Evolutionary conservation across 1,140 invertebrate species (phyloP).

Genomic region (Frieseomelitta varia): DNA sequence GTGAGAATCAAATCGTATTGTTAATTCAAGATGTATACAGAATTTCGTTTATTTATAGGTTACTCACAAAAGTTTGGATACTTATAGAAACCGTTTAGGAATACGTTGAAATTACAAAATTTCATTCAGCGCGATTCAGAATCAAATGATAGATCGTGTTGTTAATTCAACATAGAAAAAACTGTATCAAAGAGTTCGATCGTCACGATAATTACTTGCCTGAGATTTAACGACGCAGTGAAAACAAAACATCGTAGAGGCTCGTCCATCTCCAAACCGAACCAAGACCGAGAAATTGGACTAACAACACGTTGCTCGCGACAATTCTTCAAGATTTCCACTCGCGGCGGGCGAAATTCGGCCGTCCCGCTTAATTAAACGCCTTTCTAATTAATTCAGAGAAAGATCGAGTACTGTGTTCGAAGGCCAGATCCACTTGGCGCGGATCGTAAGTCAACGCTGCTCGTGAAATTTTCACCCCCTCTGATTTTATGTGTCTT

Average conservation of each 20-base stretch:
- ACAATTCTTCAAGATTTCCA: slow-evolving; percentile 31
- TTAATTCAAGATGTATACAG: no score
- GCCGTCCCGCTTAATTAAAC: slow-evolving; percentile 69
- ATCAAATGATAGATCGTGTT: no score
- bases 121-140: no score
- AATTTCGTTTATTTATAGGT: no score
- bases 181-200: no score
- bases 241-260: not conserved
- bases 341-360: slow-evolving; percentile 37
- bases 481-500: slow-evolving; percentile 10
- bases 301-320: slow-evolving; percentile 1
- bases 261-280: not conserved
- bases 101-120: no score
- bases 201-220: no score
- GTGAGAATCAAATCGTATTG: no score
- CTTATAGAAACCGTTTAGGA: no score
- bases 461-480: slow-evolving; percentile 54
- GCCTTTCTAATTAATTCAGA: slow-evolving; percentile 65
- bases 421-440: slow-evolving; percentile 23
- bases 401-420: slow-evolving; percentile 49
- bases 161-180: no score
- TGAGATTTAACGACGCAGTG: not conserved
- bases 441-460: slow-evolving; percentile 38
- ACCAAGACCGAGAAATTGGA: not conserved
- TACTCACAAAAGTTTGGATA: no score